Evolutionary conservation across 2,888 invertebrate genomes (phyloP), one percentile per base, ranked within the genome.

Genomic region (Dynastes maya): DNA sequence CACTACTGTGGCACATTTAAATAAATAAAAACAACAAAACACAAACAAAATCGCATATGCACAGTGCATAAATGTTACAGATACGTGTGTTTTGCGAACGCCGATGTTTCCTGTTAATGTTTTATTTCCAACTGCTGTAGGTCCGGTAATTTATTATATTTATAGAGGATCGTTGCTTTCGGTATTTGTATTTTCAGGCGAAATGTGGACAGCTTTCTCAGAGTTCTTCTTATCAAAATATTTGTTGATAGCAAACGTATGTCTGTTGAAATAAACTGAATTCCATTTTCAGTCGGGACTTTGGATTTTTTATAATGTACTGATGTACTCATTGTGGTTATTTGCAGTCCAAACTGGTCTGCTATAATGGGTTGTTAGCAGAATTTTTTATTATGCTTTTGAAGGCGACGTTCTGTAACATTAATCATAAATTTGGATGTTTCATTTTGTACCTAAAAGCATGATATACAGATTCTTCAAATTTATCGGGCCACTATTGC

Each of bases 11-110:
- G 67, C 75, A 68, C 76, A 49, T 76, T 67, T 76, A 67, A 78
- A 63, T 76, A 78, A 78, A 78, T 78, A 78, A 75, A 78, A 78
- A 78, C 72, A 78, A 78, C 49, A 76, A 71, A 70, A 72, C 13
- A 58, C 58, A 58, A 72, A 72, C 72, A 37, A 40, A 40, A 58
- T 72, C 58, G 37, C 72, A 72, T 32, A 40, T 58, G 58, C 40
- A 32, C 40, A 9, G 16, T 55, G 37, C 13, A 71, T 71, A 71
- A 71, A 55, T 55, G 22, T 29, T 27, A 13, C 13, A 55, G 22
- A 22, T 58, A 32, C 29, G 37, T 32, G 63, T 58, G 27, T 71
- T 71, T 71, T 32, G 37, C 22, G 37, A 16, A 32, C 71, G 32
- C 13, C 13, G 40, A 71, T 37, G 55, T 58, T 71, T 71, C 71